phyloP scores from a whole-genome alignment of 2,113 vertebrate genomes.

The Greenwoodochromis staneri region DNA sequence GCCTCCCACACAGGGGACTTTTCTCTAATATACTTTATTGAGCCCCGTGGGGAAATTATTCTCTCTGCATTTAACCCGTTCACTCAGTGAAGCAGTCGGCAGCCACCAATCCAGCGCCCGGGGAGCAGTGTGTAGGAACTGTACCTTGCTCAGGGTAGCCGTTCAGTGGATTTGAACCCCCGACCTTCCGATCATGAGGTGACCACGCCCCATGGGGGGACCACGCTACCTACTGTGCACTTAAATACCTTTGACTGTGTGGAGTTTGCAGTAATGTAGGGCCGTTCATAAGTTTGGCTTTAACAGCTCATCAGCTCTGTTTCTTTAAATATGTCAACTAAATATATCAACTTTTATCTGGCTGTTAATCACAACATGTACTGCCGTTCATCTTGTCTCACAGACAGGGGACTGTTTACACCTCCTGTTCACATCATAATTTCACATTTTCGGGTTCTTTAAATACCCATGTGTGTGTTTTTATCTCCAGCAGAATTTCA shows the following conservation, averaged over 20 bases:
- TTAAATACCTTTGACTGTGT: neutral
- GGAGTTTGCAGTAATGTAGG: neutral
- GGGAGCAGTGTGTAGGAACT: neutral
- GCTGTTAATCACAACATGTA: neutral
- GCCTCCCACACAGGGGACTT: too few species aligned
- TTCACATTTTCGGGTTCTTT: neutral
- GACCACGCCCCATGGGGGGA: neutral
- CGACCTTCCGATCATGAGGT: neutral
- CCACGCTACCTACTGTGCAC: neutral
- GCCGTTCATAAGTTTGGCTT: neutral
- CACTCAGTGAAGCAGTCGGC: neutral
- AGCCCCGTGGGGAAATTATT: neutral
- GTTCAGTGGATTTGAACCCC: neutral
- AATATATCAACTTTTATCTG: neutral
- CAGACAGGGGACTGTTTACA: neutral
- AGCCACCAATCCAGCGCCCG: neutral
- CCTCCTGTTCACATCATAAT: neutral
- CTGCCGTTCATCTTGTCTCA: neutral
- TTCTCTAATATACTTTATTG: neutral
- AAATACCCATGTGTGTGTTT: accelerated
- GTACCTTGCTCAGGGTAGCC: neutral
- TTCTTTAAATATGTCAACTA: neutral
- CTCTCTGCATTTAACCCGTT: neutral
- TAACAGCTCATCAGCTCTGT: neutral
- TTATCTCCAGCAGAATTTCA: neutral